phyloP scores from a whole-genome alignment of 2,888 invertebrate genomes.

The Beris chalybata region DNA sequence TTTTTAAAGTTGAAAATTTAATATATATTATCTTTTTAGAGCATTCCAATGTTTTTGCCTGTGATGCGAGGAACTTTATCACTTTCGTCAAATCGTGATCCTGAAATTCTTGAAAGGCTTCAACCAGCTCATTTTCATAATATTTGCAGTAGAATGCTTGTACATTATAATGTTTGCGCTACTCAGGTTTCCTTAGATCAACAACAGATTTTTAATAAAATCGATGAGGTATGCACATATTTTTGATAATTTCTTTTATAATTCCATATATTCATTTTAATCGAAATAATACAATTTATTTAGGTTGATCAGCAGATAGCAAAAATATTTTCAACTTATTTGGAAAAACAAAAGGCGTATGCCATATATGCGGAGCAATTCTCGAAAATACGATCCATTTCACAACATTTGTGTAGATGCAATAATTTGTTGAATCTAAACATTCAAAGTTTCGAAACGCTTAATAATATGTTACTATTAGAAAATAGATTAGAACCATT shows the following conservation, averaged over 20 bases:
- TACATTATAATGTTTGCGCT: slow-evolving; percentile 80
- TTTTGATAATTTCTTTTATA: neutral
- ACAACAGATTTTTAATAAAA: slow-evolving; percentile 68
- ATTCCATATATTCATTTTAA: neutral
- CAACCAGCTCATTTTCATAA: slow-evolving; percentile 68
- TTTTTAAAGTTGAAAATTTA: neutral
- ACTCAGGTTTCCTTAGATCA: slow-evolving; percentile 82
- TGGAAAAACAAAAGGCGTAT: slow-evolving; percentile 81
- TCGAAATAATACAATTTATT: slow-evolving; percentile 8
- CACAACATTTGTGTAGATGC: slow-evolving; percentile 79
- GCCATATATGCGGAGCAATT: slow-evolving; percentile 85
- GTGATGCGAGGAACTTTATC: slow-evolving; percentile 89
- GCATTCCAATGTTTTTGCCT: slow-evolving; percentile 89
- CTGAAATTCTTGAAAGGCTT: slow-evolving; percentile 78
- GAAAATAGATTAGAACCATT: slow-evolving; percentile 86
- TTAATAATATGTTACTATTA: slow-evolving; percentile 80
- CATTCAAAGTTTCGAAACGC: slow-evolving; percentile 79
- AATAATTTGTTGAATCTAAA: slow-evolving; percentile 82
- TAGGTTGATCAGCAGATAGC: slow-evolving; percentile 71
- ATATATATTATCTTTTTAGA: slow-evolving; percentile 54
- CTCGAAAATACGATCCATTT: slow-evolving; percentile 78
- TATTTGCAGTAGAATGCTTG: slow-evolving; percentile 79
- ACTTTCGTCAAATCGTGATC: slow-evolving; percentile 81
- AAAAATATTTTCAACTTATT: slow-evolving; percentile 68
- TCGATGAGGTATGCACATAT: slow-evolving; percentile 68